Percentiles rank a stretch among this genome's conserved stretches.
These are phyloP conservation scores for Machimus rusticus DNA, from an alignment of 2,888 invertebrate species.

Conservation along the genomic window DNA sequence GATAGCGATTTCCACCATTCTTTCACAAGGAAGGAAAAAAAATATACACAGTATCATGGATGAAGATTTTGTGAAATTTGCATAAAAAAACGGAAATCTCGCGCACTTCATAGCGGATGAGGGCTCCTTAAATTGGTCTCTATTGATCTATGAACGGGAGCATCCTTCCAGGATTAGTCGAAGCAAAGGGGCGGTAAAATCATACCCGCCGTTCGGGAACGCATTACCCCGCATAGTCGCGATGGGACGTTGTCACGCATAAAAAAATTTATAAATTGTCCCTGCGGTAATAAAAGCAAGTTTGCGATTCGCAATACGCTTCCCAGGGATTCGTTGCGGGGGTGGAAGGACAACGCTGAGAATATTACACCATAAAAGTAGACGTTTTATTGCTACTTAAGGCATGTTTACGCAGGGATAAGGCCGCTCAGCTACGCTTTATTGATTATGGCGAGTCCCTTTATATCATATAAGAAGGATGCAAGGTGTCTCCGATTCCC, in stretches of 20 bases:
- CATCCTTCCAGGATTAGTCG: conserved; percentile 13
- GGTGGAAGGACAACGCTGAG: not conserved
- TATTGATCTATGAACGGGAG: conserved; percentile 25
- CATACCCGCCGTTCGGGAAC: not conserved
- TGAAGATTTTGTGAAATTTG: not conserved
- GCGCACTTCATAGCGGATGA: not conserved
- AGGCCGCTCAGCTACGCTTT: conserved; percentile 21
- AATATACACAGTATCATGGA: not conserved
- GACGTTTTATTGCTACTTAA: conserved; percentile 34
- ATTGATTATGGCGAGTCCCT: conserved; percentile 8
- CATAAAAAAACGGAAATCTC: not conserved
- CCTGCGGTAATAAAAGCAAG: conserved; percentile 23
- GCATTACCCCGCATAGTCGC: conserved; percentile 10
- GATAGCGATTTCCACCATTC: not conserved
- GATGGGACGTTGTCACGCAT: not conserved
- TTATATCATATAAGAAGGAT: not conserved
- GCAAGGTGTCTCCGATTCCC: not conserved
- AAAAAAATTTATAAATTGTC: conserved; percentile 33
- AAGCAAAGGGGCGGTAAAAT: conserved; percentile 24
- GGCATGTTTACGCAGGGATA: conserved; percentile 28
- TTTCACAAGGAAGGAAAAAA: not conserved
- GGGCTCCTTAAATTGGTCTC: conserved; percentile 11
- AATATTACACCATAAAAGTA: conserved; percentile 17
- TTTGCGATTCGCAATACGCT: not conserved
- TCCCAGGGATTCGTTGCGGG: not conserved